Base-by-base conservation (phyloP, 2,888 invertebrate species). In the Diadegma fenestrale region DNA sequence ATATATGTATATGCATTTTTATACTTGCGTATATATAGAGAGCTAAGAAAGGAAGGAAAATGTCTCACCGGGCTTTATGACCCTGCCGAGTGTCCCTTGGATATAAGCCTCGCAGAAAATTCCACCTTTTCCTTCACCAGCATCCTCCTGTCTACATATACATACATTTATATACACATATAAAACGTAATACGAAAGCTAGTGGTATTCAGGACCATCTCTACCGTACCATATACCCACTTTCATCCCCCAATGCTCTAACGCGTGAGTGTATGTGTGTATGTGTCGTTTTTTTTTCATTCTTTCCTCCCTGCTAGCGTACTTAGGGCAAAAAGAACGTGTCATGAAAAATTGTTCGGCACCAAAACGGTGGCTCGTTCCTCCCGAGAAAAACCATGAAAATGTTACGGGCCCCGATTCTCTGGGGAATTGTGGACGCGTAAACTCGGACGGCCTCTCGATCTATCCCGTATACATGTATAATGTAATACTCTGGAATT, bases 31-130 rank as follows among this genome's bases (percentile, higher is more conserved):
- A 22, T 51, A 64, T 37, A 51, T 69, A 69, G 5, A 45, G 58
- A 30, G 37, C 33, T 68, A 76, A 54, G 43, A 64, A 71, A 79
- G 76, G 22, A 76, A 37, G 22, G 66, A 82, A 85, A 85, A 79
- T 76, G 82, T 85, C 82, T 82, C 63, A 63, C 73, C 73, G 69
- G 77, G 73, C 73, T 80, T 76, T 84, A 80, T 71, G 66, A 80
- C 80, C 77, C 72, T 61, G 72, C 66, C 77, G 61, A 81, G 73
- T 81, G 78, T 85, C 81, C 81, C 72, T 63, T 37, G 81, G 84
- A 81, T 77, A 77, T 85, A 85, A 85, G 84, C 84, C 84, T 78
- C 78, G 66, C 80, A 63, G 81, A 69, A 81, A 81, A 81, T 85
- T 85, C 69, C 81, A 72, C 72, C 80, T 66, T 80, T 71, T 76